Percentiles rank a stretch among this genome's conserved stretches.
These are phyloP conservation scores for Jacana jacana DNA, from an alignment of 2,113 vertebrate genomes.

Conservation along the genomic window DNA sequence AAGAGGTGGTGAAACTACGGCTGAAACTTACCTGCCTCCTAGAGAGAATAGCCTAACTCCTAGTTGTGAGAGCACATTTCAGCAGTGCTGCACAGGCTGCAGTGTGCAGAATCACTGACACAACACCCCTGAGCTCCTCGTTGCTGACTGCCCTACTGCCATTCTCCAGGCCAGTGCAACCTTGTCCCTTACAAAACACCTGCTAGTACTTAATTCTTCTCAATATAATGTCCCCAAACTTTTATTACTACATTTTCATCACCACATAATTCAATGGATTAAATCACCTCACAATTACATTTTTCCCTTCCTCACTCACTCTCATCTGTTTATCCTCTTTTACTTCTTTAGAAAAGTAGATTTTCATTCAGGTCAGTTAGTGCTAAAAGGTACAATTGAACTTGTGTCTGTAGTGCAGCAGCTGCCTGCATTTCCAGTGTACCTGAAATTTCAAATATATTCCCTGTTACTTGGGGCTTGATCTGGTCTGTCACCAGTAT, in stretches of 20 bases:
- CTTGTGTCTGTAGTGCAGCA: neutral
- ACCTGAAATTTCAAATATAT: neutral
- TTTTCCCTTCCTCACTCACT: neutral
- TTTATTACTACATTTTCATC: neutral
- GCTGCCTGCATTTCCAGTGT: neutral
- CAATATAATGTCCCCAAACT: neutral
- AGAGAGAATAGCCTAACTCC: neutral
- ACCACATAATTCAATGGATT: neutral
- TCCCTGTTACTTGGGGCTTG: neutral
- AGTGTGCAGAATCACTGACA: neutral
- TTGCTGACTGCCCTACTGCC: neutral
- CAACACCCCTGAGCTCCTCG: neutral
- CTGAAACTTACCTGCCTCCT: neutral
- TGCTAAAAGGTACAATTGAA: neutral
- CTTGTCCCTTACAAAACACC: neutral
- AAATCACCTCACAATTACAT: neutral
- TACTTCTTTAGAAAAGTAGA: neutral
- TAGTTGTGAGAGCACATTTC: neutral
- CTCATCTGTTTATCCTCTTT: neutral
- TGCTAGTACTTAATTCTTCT: neutral
- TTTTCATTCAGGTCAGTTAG: neutral
- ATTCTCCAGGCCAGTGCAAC: neutral
- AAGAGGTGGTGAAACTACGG: neutral
- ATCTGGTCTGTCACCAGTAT: neutral
- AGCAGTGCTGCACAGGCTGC: accelerated